phyloP scores from a whole-genome alignment of 2,888 invertebrate species.

The Morinoia aosen region DNA sequence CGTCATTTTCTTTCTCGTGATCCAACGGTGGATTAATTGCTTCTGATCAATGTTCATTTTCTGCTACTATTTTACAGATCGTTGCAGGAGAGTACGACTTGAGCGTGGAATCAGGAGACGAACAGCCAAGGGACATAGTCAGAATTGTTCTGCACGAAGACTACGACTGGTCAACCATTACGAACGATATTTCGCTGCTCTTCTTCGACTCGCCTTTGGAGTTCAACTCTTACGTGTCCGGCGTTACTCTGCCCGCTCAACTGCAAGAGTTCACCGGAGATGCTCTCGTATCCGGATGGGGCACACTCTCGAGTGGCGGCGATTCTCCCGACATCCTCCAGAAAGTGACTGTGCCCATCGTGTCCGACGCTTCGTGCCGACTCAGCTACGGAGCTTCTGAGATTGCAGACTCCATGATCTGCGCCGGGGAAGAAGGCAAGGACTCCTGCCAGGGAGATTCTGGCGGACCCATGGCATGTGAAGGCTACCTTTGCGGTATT shows the following conservation, averaged over 20 bases:
- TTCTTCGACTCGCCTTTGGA: constrained; percentile 56
- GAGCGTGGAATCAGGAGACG: constrained; percentile 47
- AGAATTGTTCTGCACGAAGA: constrained; percentile 60
- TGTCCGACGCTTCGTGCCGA: constrained; percentile 67
- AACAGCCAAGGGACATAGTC: constrained; percentile 47
- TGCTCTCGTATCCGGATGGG: constrained; percentile 68
- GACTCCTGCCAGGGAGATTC: constrained; percentile 69
- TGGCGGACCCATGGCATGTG: constrained; percentile 68
- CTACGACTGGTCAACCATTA: constrained; percentile 52
- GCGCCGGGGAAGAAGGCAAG: constrained; percentile 67
- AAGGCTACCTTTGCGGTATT: constrained; percentile 67
- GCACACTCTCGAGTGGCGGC: constrained; percentile 57
- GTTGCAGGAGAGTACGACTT: constrained; percentile 59
- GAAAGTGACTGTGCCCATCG: constrained; percentile 68
- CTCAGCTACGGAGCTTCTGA: constrained; percentile 55
- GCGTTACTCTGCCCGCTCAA: constrained; percentile 57
- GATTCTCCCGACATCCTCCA: constrained; percentile 56
- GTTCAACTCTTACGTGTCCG: constrained; percentile 56
- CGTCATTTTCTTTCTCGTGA: not conserved
- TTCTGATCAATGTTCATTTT: too few species aligned
- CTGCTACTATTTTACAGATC: constrained; percentile 55
- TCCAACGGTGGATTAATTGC: not conserved
- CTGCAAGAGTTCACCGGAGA: constrained; percentile 61
- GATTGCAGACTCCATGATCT: constrained; percentile 38
- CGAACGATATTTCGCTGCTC: constrained; percentile 39